Conservation (phyloP, 1,140 invertebrate species). For the Calosoma granatense region DNA sequence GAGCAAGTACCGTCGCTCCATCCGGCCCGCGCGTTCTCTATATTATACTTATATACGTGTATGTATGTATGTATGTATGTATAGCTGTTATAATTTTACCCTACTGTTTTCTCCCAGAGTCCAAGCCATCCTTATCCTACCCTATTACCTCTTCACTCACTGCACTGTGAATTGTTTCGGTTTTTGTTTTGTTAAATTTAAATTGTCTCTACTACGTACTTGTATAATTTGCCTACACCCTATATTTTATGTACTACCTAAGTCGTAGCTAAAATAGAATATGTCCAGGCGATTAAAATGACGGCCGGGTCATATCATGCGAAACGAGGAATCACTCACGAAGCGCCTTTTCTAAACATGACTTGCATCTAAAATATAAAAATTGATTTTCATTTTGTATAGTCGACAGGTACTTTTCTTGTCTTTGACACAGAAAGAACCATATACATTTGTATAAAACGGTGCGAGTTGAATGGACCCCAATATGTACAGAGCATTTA, state of each 20-base stretch:
- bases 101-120: too few relatives aligned
- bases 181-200: not conserved
- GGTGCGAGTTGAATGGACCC: constrained; percentile 20
- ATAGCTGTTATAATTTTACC: too few relatives aligned
- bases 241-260: constrained; percentile 15
- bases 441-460: constrained; percentile 26
- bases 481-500: constrained; percentile 13
- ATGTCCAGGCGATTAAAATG: constrained; percentile 14
- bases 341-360: constrained; percentile 16
- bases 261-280: constrained; percentile 26
- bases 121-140: too few relatives aligned
- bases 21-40: not conserved
- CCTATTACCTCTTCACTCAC: not conserved
- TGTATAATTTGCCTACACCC: constrained; percentile 1
- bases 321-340: constrained; percentile 13
- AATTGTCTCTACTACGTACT: not conserved
- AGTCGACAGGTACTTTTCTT: constrained; percentile 25
- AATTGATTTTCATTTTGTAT: constrained; percentile 16
- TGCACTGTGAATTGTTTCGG: not conserved
- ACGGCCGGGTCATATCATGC: constrained; percentile 10
- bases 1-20: not conserved
- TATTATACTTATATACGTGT: too few relatives aligned
- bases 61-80: too few relatives aligned
- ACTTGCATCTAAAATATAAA: constrained; percentile 22
- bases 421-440: constrained; percentile 24